Conservation (phyloP, 2,888 invertebrate species). For the Clusia tigrina region DNA sequence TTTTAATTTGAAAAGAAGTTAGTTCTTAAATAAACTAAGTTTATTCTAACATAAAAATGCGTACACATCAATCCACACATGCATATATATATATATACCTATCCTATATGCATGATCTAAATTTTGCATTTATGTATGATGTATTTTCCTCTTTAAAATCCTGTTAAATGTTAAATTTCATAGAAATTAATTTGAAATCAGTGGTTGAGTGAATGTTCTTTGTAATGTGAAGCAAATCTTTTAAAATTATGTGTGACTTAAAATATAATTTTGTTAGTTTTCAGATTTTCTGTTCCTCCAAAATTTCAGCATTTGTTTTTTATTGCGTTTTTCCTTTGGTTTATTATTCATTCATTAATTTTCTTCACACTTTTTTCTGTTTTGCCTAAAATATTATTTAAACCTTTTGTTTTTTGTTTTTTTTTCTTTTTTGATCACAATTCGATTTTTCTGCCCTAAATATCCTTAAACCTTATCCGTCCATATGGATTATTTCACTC, state of each 20-base stretch:
- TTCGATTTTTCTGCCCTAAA: conserved; percentile 47
- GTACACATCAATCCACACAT: too few relatives aligned
- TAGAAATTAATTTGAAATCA: not conserved
- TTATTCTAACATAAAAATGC: too few relatives aligned
- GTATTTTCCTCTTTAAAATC: conserved; percentile 15
- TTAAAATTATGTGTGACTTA: not conserved
- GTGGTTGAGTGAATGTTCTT: not conserved
- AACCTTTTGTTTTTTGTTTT: conserved; percentile 33
- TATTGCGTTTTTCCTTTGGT: not conserved
- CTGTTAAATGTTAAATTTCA: conserved; percentile 9
- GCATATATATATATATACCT: too few relatives aligned
- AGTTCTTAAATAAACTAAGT: too few relatives aligned
- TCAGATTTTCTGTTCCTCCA: not conserved
- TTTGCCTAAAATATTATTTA: conserved; percentile 7
- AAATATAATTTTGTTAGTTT: not conserved
- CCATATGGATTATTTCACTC: not conserved
- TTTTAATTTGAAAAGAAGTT: too few relatives aligned
- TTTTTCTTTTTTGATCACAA: conserved; percentile 55
- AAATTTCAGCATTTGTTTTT: not conserved
- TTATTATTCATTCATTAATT: not conserved
- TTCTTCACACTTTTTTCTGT: conserved; percentile 6
- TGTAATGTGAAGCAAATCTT: not conserved
- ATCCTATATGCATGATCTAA: too few relatives aligned
- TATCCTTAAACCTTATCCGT: not conserved
- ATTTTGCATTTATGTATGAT: conserved; percentile 13